phyloP scores from a whole-genome alignment of 2,797 vertebrate genomes.

The Malurus leucopterus region DNA sequence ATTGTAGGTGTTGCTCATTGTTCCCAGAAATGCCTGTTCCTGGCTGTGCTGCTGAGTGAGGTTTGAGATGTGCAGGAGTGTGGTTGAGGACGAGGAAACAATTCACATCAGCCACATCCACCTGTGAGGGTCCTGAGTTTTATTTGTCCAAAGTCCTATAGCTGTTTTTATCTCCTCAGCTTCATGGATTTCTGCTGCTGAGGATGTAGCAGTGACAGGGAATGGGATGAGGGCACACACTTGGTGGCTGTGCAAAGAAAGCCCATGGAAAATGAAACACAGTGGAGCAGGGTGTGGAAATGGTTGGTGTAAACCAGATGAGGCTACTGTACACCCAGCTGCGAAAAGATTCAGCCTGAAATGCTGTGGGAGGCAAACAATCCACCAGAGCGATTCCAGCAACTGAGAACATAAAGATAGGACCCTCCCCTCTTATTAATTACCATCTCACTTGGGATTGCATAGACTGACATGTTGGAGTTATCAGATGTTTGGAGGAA shows the following conservation, averaged over 20 bases:
- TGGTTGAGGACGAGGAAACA: fast-evolving
- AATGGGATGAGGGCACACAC: not conserved
- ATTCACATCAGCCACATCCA: fast-evolving
- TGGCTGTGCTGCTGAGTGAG: not conserved
- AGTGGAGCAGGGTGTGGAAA: not conserved
- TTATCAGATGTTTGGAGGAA: conserved; percentile 8
- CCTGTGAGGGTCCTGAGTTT: fast-evolving
- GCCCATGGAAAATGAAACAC: not conserved
- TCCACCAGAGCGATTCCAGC: not conserved
- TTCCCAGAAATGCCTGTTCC: not conserved
- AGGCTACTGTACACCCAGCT: not conserved
- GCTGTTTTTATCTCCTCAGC: not conserved
- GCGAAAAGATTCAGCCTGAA: not conserved
- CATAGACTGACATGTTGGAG: not conserved
- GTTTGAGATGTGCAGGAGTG: not conserved
- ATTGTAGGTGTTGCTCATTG: not conserved
- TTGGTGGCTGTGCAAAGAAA: not conserved
- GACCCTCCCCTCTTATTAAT: not conserved
- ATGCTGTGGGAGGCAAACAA: not conserved
- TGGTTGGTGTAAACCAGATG: not conserved
- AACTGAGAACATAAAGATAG: not conserved
- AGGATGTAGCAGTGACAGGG: not conserved
- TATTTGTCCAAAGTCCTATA: not conserved
- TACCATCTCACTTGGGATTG: not conserved
- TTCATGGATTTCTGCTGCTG: not conserved